Percentiles rank a stretch among this genome's conserved stretches.
Conservation (phyloP, 2,888 invertebrate species). For the Cartodere bifasciata region DNA sequence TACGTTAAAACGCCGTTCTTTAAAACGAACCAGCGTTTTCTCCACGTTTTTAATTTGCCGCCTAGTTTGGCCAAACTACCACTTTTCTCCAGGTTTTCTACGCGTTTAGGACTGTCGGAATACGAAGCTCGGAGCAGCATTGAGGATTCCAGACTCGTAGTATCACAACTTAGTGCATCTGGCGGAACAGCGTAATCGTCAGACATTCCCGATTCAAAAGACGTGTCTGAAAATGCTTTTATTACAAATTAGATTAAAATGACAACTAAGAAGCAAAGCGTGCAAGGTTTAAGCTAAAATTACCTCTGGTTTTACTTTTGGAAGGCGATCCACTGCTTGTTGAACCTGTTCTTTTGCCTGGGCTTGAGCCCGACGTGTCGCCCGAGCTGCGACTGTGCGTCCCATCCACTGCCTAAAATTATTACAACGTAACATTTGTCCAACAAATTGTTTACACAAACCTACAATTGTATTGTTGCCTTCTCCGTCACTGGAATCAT, state of each 20-base stretch:
- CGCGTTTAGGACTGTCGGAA: constrained; percentile 45
- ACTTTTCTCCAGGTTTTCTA: constrained; percentile 72
- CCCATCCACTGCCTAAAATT: constrained; percentile 30
- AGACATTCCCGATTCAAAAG: constrained; percentile 86
- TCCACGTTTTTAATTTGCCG: constrained; percentile 93
- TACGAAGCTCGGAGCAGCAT: constrained; percentile 50
- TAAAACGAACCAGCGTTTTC: constrained; percentile 90
- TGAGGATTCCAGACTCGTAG: constrained; percentile 64
- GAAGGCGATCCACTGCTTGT: constrained; percentile 70
- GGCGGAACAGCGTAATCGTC: constrained; percentile 96
- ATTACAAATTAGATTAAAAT: constrained; percentile 26
- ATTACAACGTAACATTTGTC: background rate
- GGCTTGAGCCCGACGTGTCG: constrained; percentile 73
- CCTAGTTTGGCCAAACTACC: constrained; percentile 45
- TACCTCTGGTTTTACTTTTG: constrained; percentile 72
- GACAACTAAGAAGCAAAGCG: constrained; percentile 15
- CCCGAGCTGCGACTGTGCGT: constrained; percentile 80
- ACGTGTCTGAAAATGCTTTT: constrained; percentile 62
- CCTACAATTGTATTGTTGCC: constrained; percentile 39
- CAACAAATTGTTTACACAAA: background rate
- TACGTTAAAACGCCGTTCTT: constrained; percentile 87
- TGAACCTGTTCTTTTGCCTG: constrained; percentile 54
- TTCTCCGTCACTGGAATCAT: constrained; percentile 90
- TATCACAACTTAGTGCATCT: constrained; percentile 76
- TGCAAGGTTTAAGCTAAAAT: constrained; percentile 14